Evolutionary conservation across 2,888 invertebrate species (phyloP).

Genomic region (Spisula subtruncata): DNA sequence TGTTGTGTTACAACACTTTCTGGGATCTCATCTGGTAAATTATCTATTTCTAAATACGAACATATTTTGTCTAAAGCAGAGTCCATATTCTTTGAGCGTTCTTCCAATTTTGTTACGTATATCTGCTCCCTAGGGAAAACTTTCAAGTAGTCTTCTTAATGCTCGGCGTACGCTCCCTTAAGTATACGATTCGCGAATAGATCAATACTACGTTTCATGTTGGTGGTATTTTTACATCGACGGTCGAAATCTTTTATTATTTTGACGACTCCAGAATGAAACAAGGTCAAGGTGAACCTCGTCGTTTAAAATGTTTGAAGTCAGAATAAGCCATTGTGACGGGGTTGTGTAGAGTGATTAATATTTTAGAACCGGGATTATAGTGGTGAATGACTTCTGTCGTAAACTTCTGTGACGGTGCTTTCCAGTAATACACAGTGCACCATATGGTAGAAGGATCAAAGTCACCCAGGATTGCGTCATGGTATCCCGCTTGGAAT

Average conservation of each 20-base stretch:
- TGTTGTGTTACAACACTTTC: not conserved
- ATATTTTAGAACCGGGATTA: not conserved
- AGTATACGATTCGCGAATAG: not conserved
- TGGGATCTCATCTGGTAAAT: not conserved
- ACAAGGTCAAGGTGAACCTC: not conserved
- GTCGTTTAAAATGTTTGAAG: not conserved
- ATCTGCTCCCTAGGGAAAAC: not conserved
- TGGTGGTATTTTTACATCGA: not conserved
- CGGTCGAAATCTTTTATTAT: not conserved
- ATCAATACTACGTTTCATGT: not conserved
- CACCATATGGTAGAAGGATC: not conserved
- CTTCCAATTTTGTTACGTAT: not conserved
- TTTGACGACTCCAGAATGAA: not conserved
- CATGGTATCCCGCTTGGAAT: not conserved
- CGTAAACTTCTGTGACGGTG: not conserved
- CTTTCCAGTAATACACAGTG: not conserved
- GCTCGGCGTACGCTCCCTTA: not conserved
- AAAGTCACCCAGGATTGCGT: not conserved
- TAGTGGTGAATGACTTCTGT: not conserved
- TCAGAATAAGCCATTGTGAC: not conserved
- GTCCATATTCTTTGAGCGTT: not conserved
- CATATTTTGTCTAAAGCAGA: not conserved
- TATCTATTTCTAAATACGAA: too few species aligned
- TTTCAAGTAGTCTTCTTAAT: not conserved
- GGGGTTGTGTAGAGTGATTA: not conserved